Evolutionary conservation across 1,140 invertebrate genomes (phyloP).

Genomic region (Papilio polytes): DNA sequence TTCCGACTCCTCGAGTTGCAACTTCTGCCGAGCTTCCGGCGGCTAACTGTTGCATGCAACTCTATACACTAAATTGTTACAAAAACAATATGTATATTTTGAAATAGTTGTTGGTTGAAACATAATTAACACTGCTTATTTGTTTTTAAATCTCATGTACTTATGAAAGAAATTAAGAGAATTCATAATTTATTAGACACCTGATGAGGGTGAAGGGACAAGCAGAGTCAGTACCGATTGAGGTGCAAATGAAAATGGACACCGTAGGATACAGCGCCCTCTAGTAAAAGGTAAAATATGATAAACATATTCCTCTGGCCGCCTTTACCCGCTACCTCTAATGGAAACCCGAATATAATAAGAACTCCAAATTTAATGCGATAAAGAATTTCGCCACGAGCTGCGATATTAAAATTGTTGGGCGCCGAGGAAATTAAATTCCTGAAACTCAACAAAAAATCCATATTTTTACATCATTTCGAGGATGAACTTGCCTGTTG

Average conservation of each 20-base stretch:
- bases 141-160: not conserved
- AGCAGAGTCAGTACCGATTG: not conserved
- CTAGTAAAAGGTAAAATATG: constrained; percentile 13
- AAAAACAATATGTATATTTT: no score
- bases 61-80: no score
- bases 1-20: not conserved
- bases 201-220: not conserved
- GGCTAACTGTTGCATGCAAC: not conserved
- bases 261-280: not conserved
- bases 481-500: not conserved
- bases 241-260: not conserved
- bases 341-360: constrained; percentile 21
- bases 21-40: not conserved
- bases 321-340: not conserved
- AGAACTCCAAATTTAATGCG: constrained; percentile 20
- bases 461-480: constrained; percentile 25
- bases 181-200: not conserved
- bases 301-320: constrained; percentile 6
- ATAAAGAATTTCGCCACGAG: constrained; percentile 15
- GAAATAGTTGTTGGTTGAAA: no score
- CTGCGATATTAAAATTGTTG: constrained; percentile 27
- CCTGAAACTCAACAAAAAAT: constrained; percentile 14
- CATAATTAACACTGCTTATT: no score
- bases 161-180: not conserved
- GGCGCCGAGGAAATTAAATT: constrained; percentile 21